Percentiles rank a stretch among this genome's conserved stretches.
These are phyloP conservation scores for Aeoliscus strigatus DNA, from an alignment of 2,797 vertebrate genomes.

Conservation along the genomic window DNA sequence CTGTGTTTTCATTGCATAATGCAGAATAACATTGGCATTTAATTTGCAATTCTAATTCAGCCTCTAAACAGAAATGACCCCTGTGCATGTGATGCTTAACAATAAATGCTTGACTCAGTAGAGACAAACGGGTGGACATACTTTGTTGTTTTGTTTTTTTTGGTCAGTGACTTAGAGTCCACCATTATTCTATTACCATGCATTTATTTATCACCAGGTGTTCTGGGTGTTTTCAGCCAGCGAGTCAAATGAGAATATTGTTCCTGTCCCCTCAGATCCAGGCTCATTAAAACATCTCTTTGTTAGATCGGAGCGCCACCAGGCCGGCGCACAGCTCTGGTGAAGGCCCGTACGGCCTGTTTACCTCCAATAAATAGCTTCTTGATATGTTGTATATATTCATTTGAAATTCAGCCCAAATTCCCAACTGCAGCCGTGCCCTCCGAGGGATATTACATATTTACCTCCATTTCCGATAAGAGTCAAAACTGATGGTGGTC, in stretches of 20 bases:
- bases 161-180: slow-evolving; percentile 1
- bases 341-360: slow-evolving; percentile 30
- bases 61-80: slow-evolving; percentile 6
- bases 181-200: slow-evolving; percentile 21
- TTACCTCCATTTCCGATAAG: slow-evolving; percentile 19
- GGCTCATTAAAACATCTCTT: slow-evolving; percentile 58
- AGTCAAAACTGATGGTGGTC: slow-evolving; percentile 12
- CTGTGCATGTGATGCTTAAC: slow-evolving; percentile 4
- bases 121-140: slow-evolving; percentile 15
- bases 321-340: slow-evolving; percentile 30
- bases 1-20: slow-evolving; percentile 22
- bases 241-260: slow-evolving; percentile 35
- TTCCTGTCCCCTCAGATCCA: slow-evolving; percentile 36
- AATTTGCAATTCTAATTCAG: slow-evolving; percentile 20
- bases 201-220: slow-evolving; percentile 50
- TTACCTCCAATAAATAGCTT: slow-evolving; percentile 38
- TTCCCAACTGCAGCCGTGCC: slow-evolving; percentile 16
- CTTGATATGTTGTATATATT: slow-evolving; percentile 26
- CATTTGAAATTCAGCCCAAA: slow-evolving; percentile 31
- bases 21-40: slow-evolving; percentile 25
- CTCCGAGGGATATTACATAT: slow-evolving; percentile 8
- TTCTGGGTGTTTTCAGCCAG: slow-evolving; percentile 10
- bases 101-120: slow-evolving; percentile 11
- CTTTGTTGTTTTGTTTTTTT: slow-evolving; percentile 19
- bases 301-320: slow-evolving; percentile 38